Base-by-base conservation (phyloP, 1,140 invertebrate species). In the Nylanderia fulva region DNA sequence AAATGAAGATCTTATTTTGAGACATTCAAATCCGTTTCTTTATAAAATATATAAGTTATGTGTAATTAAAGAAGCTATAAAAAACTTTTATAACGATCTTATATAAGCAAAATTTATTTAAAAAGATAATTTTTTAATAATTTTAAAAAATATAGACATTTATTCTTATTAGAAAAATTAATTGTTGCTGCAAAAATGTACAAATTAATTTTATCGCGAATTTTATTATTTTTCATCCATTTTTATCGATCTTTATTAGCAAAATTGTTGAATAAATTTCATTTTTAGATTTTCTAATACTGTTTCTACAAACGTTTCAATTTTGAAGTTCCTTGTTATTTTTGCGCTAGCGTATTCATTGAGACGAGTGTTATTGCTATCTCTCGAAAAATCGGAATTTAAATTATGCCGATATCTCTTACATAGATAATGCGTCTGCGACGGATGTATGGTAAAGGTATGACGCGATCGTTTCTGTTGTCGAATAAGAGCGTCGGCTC, bases 301-400 rank as follows among this genome's bases (percentile, higher is more conserved):
- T 15, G 45, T 33, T 52, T 24, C 68, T 39, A 45, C 9, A 6
- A 66, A 27, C 24, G 27, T 77, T 77, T 66, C 24, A 21, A 56
- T 61, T 52, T n/a, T 66, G 33, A 48, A 39, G 11, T 13, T n/a
- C 15, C 27, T 7, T 29, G 36, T 21, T 8, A n/a, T n/a, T 66
- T 66, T 24, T 48, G 21, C 7, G 0, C 13, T 77, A n/a, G 39
- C 39, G 13, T 24, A 24, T 68, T 24, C 33, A 24, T 13, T 21
- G 24, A 84, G 52, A 69, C 56, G 75, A 75, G 54, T 79, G 86
- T 39, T 58, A 61, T 74, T 33, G 24, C 33, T 9, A 36, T 58
- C 21, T 64, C 18, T 84, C 79, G 56, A 71, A 75, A 84, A 86
- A 90, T 88, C 61, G 60, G 71, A 86, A 90, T 90, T 86, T 88